Evolutionary conservation across 1,140 invertebrate species (phyloP).

Genomic region (Dreissena rostriformis): DNA sequence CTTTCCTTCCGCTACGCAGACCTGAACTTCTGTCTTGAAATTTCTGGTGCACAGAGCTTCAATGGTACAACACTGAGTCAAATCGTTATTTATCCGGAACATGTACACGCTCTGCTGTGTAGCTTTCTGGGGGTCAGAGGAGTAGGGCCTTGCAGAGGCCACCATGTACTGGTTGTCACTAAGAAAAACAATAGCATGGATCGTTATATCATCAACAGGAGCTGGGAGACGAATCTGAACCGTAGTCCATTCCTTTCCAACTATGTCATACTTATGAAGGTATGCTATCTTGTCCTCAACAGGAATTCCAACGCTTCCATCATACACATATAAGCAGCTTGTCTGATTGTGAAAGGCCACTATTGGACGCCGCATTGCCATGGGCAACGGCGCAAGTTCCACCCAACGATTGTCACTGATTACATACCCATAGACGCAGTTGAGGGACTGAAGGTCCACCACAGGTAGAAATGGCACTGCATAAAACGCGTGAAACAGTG

Average conservation of each 20-base stretch:
- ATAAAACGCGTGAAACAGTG: conserved; percentile 59
- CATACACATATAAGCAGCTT: conserved; percentile 64
- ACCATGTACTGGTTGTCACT: conserved; percentile 59
- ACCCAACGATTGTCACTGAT: conserved; percentile 71
- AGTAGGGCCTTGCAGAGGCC: conserved; percentile 46
- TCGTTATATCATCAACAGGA: conserved; percentile 48
- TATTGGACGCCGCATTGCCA: conserved; percentile 60
- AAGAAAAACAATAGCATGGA: conserved; percentile 63
- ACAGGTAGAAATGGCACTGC: conserved; percentile 58
- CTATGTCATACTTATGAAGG: conserved; percentile 58
- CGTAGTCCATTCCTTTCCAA: conserved; percentile 61
- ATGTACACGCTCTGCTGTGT: conserved; percentile 58
- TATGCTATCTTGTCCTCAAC: conserved; percentile 48
- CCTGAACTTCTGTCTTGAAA: conserved; percentile 56
- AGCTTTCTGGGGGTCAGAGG: background rate
- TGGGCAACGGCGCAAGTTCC: conserved; percentile 69
- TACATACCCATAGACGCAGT: conserved; percentile 68
- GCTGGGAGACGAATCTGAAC: conserved; percentile 57
- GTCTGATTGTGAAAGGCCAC: conserved; percentile 52
- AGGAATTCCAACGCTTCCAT: conserved; percentile 46
- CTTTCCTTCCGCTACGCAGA: conserved; percentile 49
- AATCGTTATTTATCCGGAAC: conserved; percentile 58
- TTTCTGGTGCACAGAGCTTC: conserved; percentile 63
- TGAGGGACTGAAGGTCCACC: conserved; percentile 59
- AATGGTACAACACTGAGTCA: conserved; percentile 54